Base-by-base conservation (phyloP, 2,113 vertebrate species). In the Abramis brama region DNA sequence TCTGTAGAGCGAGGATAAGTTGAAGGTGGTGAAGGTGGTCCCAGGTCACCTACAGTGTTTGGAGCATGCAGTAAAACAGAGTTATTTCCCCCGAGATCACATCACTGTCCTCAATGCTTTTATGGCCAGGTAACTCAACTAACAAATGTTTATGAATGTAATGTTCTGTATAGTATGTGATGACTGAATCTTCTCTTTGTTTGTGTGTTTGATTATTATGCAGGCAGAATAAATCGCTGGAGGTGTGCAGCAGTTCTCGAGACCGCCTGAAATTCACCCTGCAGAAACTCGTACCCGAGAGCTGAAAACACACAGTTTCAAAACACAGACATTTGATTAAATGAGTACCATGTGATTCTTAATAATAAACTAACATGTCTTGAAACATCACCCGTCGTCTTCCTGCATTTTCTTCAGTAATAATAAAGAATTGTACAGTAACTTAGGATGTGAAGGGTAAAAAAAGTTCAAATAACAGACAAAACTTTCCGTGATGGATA, bases 11-110 rank as follows among this genome's bases (percentile, higher is more conserved):
- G 98, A 99, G 91, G 97, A 98, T 76, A 98, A 98, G 87, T 91
- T 97, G 88, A 98, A 97, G 93, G 94, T 96, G 5, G 93, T 97
- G 78, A 88, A 92, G 4, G 96, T 96, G 68, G 95, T 99, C 33
- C 93, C 96, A 0, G 98, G 97, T 21, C 97, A 98, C 87, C 93
- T 99, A 84, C 95, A 97, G 90, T 94, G 94, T 2, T 87, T 99
- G 92, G 97, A 97, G 88, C 97, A 99, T 50, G 88, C 97, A 11
- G 97, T 97, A n/a, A 95, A 95, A 55, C 97, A 99, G 92, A 96
- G 96, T 89, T 99, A 99, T 89, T 99, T 99, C 91, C 97, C 97
- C 30, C 95, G 95, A 92, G 94, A 96, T 43, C 94, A 96, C 13
- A 92, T 94, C 1, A 94, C 95, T 1, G 94, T 98, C 82, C 96